Conservation (phyloP, 2,797 vertebrate genomes). For the Ambastaia sidthimunki region DNA sequence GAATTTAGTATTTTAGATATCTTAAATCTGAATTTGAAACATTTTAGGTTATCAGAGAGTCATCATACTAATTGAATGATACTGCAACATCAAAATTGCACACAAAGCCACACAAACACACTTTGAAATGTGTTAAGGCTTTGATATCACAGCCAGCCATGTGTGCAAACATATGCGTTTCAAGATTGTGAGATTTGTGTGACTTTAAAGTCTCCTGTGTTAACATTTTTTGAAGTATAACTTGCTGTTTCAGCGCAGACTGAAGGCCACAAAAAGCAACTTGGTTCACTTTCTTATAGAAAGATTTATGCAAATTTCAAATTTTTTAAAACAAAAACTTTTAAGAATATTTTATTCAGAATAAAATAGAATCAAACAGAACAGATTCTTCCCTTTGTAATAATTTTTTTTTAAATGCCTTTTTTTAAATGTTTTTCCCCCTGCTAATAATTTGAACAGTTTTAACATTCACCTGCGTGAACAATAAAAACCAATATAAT, state of each 20-base stretch:
- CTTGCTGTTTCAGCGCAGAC: neutral
- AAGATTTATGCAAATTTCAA: neutral
- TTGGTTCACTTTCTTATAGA: neutral
- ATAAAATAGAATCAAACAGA: too few species aligned
- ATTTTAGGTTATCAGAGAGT: neutral
- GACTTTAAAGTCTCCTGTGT: conserved; percentile 4
- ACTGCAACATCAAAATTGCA: conserved; percentile 1
- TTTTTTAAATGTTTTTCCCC: too few species aligned
- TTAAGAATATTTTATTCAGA: too few species aligned
- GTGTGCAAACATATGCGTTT: neutral
- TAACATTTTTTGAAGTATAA: neutral
- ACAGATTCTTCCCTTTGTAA: too few species aligned
- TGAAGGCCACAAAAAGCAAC: neutral
- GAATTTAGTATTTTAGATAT: neutral
- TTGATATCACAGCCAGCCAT: neutral
- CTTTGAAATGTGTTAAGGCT: neutral
- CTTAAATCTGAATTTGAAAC: neutral
- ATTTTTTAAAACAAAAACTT: neutral
- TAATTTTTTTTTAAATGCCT: too few species aligned
- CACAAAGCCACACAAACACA: neutral
- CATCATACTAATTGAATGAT: neutral
- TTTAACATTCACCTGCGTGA: neutral
- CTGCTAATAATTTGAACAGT: neutral
- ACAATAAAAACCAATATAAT: neutral
- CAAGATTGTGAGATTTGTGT: neutral